Conservation (phyloP, 1,140 invertebrate species). For the Tetragonula clypearis region DNA sequence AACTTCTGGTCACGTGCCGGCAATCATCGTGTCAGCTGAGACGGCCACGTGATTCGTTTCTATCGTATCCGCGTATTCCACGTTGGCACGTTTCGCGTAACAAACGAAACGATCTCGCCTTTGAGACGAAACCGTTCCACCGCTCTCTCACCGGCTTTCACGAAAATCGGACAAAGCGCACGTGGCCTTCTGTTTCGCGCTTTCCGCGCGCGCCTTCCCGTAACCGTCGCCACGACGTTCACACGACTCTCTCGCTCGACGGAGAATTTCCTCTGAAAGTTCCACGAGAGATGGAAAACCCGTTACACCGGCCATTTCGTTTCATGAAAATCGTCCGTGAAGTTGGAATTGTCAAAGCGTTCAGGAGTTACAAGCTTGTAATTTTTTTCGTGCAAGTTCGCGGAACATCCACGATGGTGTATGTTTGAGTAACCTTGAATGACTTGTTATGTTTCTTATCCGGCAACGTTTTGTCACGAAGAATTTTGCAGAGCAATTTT, state of each 20-base stretch:
- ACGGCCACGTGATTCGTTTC: constrained; percentile 36
- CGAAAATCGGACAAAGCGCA: constrained; percentile 42
- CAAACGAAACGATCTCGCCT: constrained; percentile 24
- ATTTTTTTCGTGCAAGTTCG: too few relatives aligned
- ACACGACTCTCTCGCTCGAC: background rate
- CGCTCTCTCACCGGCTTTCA: background rate
- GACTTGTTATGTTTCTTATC: too few relatives aligned
- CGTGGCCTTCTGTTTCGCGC: background rate
- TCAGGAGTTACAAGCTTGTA: too few relatives aligned
- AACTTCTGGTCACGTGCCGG: constrained; percentile 33
- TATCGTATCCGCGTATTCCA: constrained; percentile 4
- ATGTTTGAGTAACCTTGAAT: too few relatives aligned
- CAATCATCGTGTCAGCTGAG: constrained; percentile 41
- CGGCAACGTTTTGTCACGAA: too few relatives aligned
- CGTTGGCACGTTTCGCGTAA: constrained; percentile 30
- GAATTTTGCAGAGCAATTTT: too few relatives aligned
- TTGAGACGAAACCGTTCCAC: constrained; percentile 33
- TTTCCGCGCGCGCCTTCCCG: background rate
- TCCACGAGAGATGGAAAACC: background rate
- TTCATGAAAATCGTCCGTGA: too few relatives aligned
- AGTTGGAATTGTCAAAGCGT: too few relatives aligned
- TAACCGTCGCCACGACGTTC: background rate
- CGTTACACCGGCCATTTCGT: too few relatives aligned
- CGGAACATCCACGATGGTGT: too few relatives aligned
- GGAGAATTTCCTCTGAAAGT: background rate